Conservation (phyloP, 1,140 invertebrate species). For the Drosophila erecta region DNA sequence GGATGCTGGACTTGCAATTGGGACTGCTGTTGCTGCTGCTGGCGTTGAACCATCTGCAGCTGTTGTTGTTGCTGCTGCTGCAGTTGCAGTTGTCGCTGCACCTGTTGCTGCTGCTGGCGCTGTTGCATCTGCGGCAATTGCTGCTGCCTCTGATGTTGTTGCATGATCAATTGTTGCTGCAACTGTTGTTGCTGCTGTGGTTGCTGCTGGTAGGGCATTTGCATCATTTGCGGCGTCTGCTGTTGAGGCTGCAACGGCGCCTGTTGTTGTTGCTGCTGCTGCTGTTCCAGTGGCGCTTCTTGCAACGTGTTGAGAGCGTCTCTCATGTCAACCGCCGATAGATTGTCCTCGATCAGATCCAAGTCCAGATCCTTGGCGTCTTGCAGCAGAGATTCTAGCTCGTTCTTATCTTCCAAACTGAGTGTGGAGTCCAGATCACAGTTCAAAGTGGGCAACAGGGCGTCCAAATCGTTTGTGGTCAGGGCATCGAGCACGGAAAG, state of each 20-base stretch:
- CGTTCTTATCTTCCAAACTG: constrained; percentile 85
- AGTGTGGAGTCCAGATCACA: constrained; percentile 85
- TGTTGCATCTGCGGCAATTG: constrained; percentile 45
- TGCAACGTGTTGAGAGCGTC: constrained; percentile 67
- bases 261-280: constrained; percentile 61
- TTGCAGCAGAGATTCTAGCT: constrained; percentile 82
- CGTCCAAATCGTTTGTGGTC: constrained; percentile 87
- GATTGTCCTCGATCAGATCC: constrained; percentile 80
- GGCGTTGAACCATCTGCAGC: constrained; percentile 40
- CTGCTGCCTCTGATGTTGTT: constrained; percentile 13
- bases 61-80: constrained; percentile 29
- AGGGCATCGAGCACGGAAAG: constrained; percentile 85
- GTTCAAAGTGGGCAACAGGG: constrained; percentile 87
- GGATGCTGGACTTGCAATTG: constrained; percentile 33
- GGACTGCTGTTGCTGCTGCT: constrained; percentile 31
- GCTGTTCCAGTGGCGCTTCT: constrained; percentile 59
- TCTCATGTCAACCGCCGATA: constrained; percentile 71
- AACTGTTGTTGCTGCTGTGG: constrained; percentile 26
- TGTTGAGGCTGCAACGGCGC: constrained; percentile 42
- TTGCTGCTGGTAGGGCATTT: constrained; percentile 44
- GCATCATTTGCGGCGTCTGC: constrained; percentile 48
- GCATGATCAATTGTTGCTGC: constrained; percentile 27
- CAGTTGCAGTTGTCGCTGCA: constrained; percentile 36
- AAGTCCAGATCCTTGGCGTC: constrained; percentile 84
- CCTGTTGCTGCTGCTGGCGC: constrained; percentile 50